Evolutionary conservation across 2,113 vertebrate species (phyloP), one percentile per base, ranked within the genome.

Genomic region (Nibea coibor): DNA sequence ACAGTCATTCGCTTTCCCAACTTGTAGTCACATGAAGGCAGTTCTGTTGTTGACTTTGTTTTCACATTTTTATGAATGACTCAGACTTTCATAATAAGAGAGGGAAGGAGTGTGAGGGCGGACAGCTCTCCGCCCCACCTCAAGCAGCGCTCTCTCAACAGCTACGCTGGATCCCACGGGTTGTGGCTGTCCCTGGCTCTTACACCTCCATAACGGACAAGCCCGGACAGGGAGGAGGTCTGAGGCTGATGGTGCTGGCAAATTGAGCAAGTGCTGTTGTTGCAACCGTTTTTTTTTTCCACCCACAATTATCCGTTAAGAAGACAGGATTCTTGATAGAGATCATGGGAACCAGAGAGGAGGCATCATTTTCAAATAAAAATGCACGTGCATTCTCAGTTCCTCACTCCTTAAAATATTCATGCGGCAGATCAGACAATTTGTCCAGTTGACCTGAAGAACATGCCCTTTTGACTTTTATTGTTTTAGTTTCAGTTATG

Each of bases 21-120:
- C 89, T 69, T 92, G 90, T 84, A 72, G 72, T 77, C 87, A 90
- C 89, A 89, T 57, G 87, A 88, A 81, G 53, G 22, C 73, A 12
- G 63, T 63, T 75, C 15, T 28, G 72, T 31, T 74, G 85, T 80
- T 72, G 72, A 88, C 86, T 88, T 88, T 87, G 88, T 91, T 85
- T 89, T 82, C 61, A 86, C 80, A 81, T 84, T 87, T 88, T 84
- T 83, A 81, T 90, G 88, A 91, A 87, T 92, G 89, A 93, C 42
- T 92, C 92, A 93, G 72, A 78, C 12, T 26, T 39, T 66, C 45
- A 14, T 56, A 63, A 81, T 70, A 43, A 73, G 51, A 83, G 65
- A 65, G 62, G 24, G 5, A 64, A 45, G 14, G 5, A 43, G 17
- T 54, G 69, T 45, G 59, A 78, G 39, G 76, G 80, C 28, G 71